These are phyloP conservation scores for Gasterosteus aculeatus DNA, from an alignment of 2,113 vertebrate species.

Conservation along the genomic window DNA sequence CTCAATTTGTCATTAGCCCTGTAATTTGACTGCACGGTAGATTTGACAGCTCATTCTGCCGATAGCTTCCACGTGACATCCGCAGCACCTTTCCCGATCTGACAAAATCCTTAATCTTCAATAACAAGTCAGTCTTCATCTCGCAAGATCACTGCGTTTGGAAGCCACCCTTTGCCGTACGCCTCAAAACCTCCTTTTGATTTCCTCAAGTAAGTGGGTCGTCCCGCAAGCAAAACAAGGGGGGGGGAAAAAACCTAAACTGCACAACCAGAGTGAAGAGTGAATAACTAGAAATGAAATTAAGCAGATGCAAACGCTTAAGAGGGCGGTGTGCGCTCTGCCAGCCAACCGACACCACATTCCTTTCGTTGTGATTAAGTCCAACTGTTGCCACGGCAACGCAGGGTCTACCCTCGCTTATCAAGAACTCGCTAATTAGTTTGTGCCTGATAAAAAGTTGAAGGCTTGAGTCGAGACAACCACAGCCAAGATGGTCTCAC, in stretches of 20 bases:
- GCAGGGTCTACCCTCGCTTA: slow-evolving; percentile 56
- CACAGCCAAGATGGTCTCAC: slow-evolving; percentile 47
- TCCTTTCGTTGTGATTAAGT: slow-evolving; percentile 52
- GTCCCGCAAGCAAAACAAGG: background rate
- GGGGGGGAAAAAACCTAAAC: background rate
- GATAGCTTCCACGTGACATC: background rate
- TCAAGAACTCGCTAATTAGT: slow-evolving; percentile 75
- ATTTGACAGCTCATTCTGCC: slow-evolving; percentile 15
- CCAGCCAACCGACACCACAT: slow-evolving; percentile 38
- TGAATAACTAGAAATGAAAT: slow-evolving; percentile 36
- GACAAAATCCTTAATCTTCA: slow-evolving; percentile 13
- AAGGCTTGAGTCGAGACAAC: slow-evolving; percentile 61
- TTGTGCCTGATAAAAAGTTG: slow-evolving; percentile 75
- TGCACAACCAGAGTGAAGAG: slow-evolving; percentile 3
- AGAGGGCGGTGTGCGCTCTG: slow-evolving; percentile 5
- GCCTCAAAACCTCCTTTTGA: slow-evolving; percentile 8
- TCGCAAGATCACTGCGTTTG: background rate
- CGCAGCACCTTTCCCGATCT: slow-evolving; percentile 14
- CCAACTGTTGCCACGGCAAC: slow-evolving; percentile 72
- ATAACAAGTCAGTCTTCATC: slow-evolving; percentile 19
- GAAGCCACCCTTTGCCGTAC: background rate
- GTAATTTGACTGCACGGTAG: background rate
- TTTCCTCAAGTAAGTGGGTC: slow-evolving; percentile 14
- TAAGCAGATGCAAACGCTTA: slow-evolving; percentile 33
- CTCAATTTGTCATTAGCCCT: background rate